Base-by-base conservation (phyloP, 2,888 invertebrate genomes). In the Stratiomys singularior region DNA sequence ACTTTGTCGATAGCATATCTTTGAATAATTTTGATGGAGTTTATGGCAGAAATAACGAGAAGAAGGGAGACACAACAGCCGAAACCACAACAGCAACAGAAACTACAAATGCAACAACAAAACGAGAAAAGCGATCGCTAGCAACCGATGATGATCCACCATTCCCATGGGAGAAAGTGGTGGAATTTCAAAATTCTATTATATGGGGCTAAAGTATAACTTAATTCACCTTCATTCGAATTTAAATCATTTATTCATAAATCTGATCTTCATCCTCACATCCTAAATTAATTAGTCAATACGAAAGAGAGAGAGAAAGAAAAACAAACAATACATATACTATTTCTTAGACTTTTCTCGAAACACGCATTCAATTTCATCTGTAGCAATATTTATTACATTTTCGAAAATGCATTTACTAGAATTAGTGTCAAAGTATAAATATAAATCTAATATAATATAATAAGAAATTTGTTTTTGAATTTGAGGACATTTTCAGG, bases 131-230 rank as follows among this genome's bases (percentile, higher is more conserved):
- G 11, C 77, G 69, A 58, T 66, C 52, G 7, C 81, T 13, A 1
- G 27, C 30, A 13, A 80, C 81, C 56, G 82, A 85, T 47, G 84
- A 87, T 80, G 86, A 88, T 80, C 92, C 92, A 21, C 90, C 91
- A 21, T 94, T 95, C 85, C 95, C 95, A 76, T 94, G 94, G 94
- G 90, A 93, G 85, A 92, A 92, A 88, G 92, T 93, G 79, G 89
- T 90, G 83, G 92, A 93, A 85, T 88, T 94, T 83, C 90, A 92
- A 82, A 88, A 90, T 85, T 89, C 91, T 80, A 89, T 92, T 84
- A 88, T 91, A 84, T 94, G 94, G 93, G 92, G 92, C 83, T 89
- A 86, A 85, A 60, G 1, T 28, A 27, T 23, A 9, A 72, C 27
- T 72, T 64, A 28, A 11, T 52, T 13, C 52, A 9, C 23, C 13